Percentiles rank a stretch among this genome's conserved stretches.
phyloP scores from a whole-genome alignment of 2,797 vertebrate genomes.

The Lemur catta region DNA sequence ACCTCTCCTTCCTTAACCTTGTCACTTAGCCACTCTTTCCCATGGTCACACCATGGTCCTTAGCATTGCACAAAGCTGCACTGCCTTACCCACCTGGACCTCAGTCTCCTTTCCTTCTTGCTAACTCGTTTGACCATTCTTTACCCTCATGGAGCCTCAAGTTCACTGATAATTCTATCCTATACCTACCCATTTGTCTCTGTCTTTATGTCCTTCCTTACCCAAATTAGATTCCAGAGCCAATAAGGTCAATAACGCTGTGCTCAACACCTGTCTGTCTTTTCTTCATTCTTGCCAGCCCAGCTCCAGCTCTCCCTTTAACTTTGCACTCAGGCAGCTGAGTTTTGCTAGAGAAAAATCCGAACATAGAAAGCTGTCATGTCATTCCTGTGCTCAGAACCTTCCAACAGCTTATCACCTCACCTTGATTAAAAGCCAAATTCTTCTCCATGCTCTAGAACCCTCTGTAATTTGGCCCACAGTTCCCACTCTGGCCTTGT shows the following conservation, averaged over 20 bases:
- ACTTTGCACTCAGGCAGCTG: not conserved
- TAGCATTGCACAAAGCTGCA: not conserved
- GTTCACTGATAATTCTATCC: not conserved
- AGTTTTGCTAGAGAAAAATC: not conserved
- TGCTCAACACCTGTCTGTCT: not conserved
- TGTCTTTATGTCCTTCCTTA: not conserved
- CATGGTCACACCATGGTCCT: not conserved
- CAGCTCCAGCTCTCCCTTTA: not conserved
- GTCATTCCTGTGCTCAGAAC: not conserved
- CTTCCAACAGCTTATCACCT: not conserved
- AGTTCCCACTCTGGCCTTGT: not conserved
- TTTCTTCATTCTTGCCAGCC: not conserved
- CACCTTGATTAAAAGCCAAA: slow-evolving; percentile 13
- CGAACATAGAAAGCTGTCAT: not conserved
- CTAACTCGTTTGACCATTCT: not conserved
- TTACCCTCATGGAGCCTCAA: not conserved
- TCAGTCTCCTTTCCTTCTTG: not conserved
- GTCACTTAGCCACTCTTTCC: not conserved
- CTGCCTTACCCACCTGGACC: not conserved
- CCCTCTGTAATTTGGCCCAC: not conserved
- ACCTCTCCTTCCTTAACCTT: not conserved
- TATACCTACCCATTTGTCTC: not conserved
- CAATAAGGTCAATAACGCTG: not conserved
- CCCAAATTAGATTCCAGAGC: not conserved
- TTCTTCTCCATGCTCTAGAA: not conserved